Conservation (phyloP, 2,797 vertebrate genomes). For the Limosa lapponica region DNA sequence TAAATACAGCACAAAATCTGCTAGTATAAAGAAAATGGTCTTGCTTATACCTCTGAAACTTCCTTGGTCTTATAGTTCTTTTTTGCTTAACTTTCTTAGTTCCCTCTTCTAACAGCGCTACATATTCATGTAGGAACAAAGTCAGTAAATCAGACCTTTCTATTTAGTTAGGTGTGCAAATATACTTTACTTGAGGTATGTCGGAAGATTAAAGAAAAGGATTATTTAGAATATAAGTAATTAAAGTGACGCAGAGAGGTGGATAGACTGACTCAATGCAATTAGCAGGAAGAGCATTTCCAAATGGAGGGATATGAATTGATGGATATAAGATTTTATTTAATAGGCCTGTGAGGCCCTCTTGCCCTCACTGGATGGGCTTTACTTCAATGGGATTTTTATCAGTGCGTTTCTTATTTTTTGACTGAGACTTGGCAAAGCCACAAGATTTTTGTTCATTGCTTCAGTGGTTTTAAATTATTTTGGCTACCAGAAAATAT, state of each 20-base stretch:
- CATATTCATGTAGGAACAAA: neutral
- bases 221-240: neutral
- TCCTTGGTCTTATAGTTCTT: neutral
- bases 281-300: neutral
- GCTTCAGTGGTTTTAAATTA: neutral
- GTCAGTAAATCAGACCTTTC: neutral
- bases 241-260: neutral
- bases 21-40: neutral
- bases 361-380: neutral
- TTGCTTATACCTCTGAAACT: neutral
- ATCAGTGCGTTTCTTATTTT: neutral
- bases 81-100: neutral
- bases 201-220: neutral
- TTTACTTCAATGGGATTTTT: neutral
- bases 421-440: neutral
- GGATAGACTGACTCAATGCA: neutral
- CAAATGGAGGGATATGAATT: neutral
- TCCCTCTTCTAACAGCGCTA: neutral
- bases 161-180: slow-evolving; percentile 4
- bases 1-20: neutral
- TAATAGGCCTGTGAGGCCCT: neutral
- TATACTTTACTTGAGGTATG: neutral
- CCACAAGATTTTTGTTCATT: neutral
- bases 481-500: neutral
- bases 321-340: neutral